Evolutionary conservation across 2,797 vertebrate species (phyloP).

Genomic region (Sciurus vulgaris): DNA sequence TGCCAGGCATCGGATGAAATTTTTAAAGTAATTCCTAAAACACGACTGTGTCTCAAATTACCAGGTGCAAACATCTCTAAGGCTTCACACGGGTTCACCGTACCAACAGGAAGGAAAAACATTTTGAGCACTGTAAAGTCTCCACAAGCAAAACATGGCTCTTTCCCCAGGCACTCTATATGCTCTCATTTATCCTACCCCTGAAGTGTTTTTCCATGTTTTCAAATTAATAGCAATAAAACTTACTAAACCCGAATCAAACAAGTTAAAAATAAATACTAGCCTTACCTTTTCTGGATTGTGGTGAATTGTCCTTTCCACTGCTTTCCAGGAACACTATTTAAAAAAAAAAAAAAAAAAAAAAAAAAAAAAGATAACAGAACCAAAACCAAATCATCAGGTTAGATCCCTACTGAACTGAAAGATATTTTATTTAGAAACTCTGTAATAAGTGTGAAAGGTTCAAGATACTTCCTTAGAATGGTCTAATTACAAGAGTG

Average conservation of each 20-base stretch:
- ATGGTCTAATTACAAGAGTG: neutral
- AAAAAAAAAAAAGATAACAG: constrained; percentile 54
- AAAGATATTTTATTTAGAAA: constrained; percentile 54
- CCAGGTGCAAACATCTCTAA: neutral
- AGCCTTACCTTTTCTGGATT: constrained; percentile 90
- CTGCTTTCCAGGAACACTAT: constrained; percentile 90
- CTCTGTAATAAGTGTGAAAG: neutral
- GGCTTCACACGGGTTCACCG: neutral
- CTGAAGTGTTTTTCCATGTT: constrained; percentile 41
- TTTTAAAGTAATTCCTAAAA: constrained; percentile 63
- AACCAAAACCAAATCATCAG: constrained; percentile 78
- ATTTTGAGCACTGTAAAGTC: neutral
- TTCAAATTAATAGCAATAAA: constrained; percentile 31
- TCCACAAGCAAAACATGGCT: neutral
- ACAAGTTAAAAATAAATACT: constrained; percentile 49
- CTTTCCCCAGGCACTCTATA: neutral
- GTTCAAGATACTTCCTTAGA: neutral
- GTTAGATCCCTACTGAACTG: constrained; percentile 72
- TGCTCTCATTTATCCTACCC: constrained; percentile 27
- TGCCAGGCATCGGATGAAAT: neutral
- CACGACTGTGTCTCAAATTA: neutral
- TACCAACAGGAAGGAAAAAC: constrained; percentile 9
- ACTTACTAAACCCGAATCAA: constrained; percentile 1
- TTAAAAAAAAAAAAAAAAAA: constrained; percentile 35
- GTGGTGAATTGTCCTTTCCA: constrained; percentile 93